These are phyloP conservation scores for Nephrotoma flavescens DNA, from an alignment of 2,888 invertebrate genomes.

Conservation along the genomic window DNA sequence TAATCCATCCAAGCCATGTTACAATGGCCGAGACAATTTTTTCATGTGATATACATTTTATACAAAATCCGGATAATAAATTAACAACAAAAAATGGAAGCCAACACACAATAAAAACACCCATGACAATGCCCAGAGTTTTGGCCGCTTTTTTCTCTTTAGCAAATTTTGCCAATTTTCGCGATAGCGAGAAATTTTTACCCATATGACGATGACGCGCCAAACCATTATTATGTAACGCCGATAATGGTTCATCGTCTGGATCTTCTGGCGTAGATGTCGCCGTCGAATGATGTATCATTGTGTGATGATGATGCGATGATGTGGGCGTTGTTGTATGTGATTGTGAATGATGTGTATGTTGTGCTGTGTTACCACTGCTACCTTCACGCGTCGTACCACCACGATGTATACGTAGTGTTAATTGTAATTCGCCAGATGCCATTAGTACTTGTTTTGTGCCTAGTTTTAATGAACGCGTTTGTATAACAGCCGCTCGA, in stretches of 20 bases:
- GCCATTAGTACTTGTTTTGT: slow-evolving; percentile 80
- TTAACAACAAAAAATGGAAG: slow-evolving; percentile 94
- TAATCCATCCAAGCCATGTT: slow-evolving; percentile 92
- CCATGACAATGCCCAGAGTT: slow-evolving; percentile 93
- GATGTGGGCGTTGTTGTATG: slow-evolving; percentile 33
- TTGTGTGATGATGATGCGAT: slow-evolving; percentile 20
- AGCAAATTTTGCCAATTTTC: slow-evolving; percentile 88
- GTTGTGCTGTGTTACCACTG: slow-evolving; percentile 10
- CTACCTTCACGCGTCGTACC: slow-evolving; percentile 53
- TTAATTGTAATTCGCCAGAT: slow-evolving; percentile 73
- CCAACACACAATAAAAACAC: slow-evolving; percentile 95
- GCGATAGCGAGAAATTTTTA: slow-evolving; percentile 83
- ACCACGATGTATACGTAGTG: slow-evolving; percentile 85
- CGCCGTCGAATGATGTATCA: slow-evolving; percentile 30
- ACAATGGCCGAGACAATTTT: slow-evolving; percentile 78
- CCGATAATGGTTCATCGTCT: slow-evolving; percentile 55
- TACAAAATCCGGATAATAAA: slow-evolving; percentile 77
- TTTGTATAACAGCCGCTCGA: slow-evolving; percentile 84
- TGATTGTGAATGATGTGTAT: slow-evolving; percentile 18
- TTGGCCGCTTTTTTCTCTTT: slow-evolving; percentile 97
- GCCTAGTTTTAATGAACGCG: slow-evolving; percentile 76
- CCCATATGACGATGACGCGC: slow-evolving; percentile 56
- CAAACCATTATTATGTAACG: slow-evolving; percentile 62
- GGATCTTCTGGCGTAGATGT: slow-evolving; percentile 51
- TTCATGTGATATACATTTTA: slow-evolving; percentile 73